phyloP scores from a whole-genome alignment of 2,113 vertebrate genomes.

The Otis tarda region DNA sequence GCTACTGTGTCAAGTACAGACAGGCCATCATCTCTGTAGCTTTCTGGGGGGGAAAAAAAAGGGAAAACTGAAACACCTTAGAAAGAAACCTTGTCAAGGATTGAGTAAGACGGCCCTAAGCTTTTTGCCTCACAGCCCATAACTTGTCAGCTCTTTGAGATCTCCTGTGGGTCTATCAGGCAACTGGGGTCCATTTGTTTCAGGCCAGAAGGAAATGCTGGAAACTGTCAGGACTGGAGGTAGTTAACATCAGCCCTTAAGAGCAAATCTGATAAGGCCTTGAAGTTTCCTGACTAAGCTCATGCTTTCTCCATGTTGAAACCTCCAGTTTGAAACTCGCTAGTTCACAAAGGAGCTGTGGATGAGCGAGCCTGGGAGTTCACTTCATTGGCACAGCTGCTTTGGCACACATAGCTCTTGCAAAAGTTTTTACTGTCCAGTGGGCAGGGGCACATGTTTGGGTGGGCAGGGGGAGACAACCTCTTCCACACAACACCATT shows the following conservation, averaged over 20 bases:
- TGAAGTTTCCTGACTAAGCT: not conserved
- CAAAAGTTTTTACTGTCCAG: not conserved
- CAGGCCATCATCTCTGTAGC: not conserved
- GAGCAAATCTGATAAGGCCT: not conserved
- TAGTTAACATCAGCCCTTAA: not conserved
- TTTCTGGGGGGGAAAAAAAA: not conserved
- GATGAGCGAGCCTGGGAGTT: not conserved
- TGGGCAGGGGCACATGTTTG: not conserved
- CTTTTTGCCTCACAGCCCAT: not conserved
- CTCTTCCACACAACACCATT: not conserved
- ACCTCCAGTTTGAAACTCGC: accelerated
- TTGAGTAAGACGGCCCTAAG: not conserved
- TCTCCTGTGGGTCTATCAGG: accelerated
- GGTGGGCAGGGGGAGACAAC: not conserved
- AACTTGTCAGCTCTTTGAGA: not conserved
- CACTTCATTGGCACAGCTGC: not conserved
- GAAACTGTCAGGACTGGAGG: not conserved
- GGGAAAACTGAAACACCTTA: not conserved
- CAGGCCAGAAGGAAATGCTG: not conserved
- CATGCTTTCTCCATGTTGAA: not conserved
- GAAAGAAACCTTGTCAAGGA: not conserved
- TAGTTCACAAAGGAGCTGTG: not conserved
- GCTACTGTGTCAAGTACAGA: not conserved
- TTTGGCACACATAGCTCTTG: accelerated
- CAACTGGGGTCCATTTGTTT: not conserved